phyloP scores from a whole-genome alignment of 2,888 invertebrate genomes.

The Gortyna flavago region DNA sequence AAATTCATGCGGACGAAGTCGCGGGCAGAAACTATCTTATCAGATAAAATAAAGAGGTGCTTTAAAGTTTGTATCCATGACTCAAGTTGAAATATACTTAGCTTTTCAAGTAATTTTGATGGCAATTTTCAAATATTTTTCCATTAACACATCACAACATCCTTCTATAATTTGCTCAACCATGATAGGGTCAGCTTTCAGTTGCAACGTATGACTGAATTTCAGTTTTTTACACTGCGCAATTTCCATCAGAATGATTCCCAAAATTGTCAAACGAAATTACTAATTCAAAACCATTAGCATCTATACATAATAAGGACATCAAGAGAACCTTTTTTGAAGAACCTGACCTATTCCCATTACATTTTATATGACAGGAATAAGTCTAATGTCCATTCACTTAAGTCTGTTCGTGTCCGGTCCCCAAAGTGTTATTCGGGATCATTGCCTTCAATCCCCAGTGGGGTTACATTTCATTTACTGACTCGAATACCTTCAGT shows the following conservation, averaged over 20 bases:
- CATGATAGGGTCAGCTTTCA: background rate
- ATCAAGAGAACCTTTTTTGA: conserved; percentile 43
- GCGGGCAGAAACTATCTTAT: too few species aligned
- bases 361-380: conserved; percentile 63
- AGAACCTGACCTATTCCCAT: conserved; percentile 46
- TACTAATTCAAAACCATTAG: too few species aligned
- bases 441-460: conserved; percentile 49
- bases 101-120: background rate
- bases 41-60: background rate
- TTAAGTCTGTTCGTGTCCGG: conserved; percentile 56
- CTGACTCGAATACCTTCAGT: conserved; percentile 36
- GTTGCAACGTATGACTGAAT: background rate
- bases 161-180: background rate
- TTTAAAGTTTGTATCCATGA: background rate
- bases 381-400: conserved; percentile 59
- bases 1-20: too few species aligned
- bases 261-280: conserved; percentile 24
- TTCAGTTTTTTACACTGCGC: background rate
- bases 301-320: conserved; percentile 29
- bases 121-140: background rate
- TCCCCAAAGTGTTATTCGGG: conserved; percentile 53
- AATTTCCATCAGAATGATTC: background rate
- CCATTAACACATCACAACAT: too few species aligned
- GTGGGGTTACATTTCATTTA: conserved; percentile 51
- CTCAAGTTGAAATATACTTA: background rate